Conservation (phyloP, 2,888 invertebrate genomes). For the Chrysolina oricalcia region DNA sequence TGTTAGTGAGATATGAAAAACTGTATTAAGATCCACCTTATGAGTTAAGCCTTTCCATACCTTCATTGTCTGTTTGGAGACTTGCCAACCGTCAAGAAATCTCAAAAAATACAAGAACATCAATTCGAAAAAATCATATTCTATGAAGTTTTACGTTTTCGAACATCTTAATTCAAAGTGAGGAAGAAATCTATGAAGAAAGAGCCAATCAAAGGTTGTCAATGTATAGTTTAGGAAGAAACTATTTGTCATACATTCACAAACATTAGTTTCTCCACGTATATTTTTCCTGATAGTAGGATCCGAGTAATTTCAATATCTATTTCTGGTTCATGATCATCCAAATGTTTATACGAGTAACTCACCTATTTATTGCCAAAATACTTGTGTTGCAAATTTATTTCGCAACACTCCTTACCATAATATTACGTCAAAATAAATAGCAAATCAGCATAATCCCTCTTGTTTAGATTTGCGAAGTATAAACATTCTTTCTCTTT, state of each 20-base stretch:
- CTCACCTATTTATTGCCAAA: background rate
- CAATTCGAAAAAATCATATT: too few relatives aligned
- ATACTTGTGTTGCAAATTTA: constrained; percentile 41
- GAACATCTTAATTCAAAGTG: background rate
- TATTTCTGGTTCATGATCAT: too few relatives aligned
- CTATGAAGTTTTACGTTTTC: too few relatives aligned
- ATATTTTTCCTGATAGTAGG: too few relatives aligned
- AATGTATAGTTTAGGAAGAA: background rate
- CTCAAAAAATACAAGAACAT: background rate
- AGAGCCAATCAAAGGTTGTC: background rate
- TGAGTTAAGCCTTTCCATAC: too few relatives aligned
- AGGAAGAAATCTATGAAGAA: background rate
- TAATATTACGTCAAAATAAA: constrained; percentile 55
- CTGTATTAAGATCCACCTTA: too few relatives aligned
- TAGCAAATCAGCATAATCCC: constrained; percentile 55
- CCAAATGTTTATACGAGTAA: background rate
- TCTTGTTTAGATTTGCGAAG: constrained; percentile 50
- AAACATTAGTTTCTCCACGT: too few relatives aligned
- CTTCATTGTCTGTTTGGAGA: too few relatives aligned
- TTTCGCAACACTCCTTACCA: constrained; percentile 50
- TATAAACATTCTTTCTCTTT: constrained; percentile 52
- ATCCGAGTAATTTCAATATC: too few relatives aligned
- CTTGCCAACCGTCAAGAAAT: too few relatives aligned
- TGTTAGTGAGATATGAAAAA: too few relatives aligned
- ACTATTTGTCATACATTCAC: background rate